Base-by-base conservation (phyloP, 2,797 vertebrate species). In the Falco concolor region DNA sequence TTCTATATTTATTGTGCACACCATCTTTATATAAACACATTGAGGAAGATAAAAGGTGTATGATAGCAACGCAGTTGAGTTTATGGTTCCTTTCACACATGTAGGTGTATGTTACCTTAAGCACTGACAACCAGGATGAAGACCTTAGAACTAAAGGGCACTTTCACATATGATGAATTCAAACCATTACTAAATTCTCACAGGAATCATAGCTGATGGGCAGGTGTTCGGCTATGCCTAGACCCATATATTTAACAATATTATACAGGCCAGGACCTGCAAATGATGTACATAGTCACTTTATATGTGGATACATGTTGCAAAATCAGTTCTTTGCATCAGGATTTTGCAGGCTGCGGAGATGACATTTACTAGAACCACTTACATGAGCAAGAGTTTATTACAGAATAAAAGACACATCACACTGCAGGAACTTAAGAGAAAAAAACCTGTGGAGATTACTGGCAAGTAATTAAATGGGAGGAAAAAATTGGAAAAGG, bases 331-430 rank as follows among this genome's bases (percentile, higher is more conserved):
- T 60, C 67, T 79, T 82, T 69, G 54, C 50, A 84, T 84, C 76
- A 63, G 59, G 79, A 65, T 47, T 82, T 91, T 42, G 68, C 81
- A 94, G 92, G 60, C 61, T 49, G 12, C 68, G 50, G 92, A 85
- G 81, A 93, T 60, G 84, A 85, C 81, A 67, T 92, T 96, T 95
- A 93, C 86, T 96, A 96, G 90, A 96, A 87, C 44, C 45, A 80
- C 74, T 94, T 90, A 94, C 18, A 83, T 64, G 83, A 95, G 63
- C 86, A 89, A 89, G 56, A 68, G 64, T 92, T 95, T 89, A 93
- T 90, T 93, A 49, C 78, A 82, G 81, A 79, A 83, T 60, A 68
- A 78, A 80, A 76, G 70, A 79, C 80, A 79, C 80, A 80, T 80
- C 53, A 92, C 4, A 2, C 79, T 76, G 70, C 59, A 90, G 50